Base-by-base conservation (phyloP, 2,888 invertebrate genomes). In the Lydus trimaculatus region DNA sequence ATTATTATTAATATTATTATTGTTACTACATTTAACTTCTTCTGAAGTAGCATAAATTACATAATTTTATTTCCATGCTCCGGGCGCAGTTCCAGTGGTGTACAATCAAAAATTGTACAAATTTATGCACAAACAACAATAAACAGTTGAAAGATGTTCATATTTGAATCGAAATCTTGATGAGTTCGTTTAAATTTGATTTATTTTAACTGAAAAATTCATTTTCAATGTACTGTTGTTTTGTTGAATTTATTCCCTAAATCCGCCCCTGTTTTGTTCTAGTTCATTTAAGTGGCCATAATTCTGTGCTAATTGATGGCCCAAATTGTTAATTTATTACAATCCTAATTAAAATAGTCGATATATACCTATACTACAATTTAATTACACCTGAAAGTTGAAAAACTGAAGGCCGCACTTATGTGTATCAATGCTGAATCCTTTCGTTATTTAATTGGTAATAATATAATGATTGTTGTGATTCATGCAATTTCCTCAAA, bases 401-500 rank as follows among this genome's bases (percentile, higher is more conserved):
- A 17, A 43, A 43, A 43, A 17, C 17, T 17, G 43, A 43, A 43
- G 43, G 43, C 43, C 43, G 8, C 11, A n/a, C 11, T 0, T 17
- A 11, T 33, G 33, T 33, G 4, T 28, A 28, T 28, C 28, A 28
- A 28, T 28, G 28, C n/a, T n/a, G n/a, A n/a, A 33, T 33, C 33
- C 33, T 33, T 33, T 33, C 33, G 33, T 33, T 33, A 7, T 33
- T 33, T 33, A 33, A 33, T 33, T 33, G 33, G 33, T 11, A 33
- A 7, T 33, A 33, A 33, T 43, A 7, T 33, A 33, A 33, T 43
- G 8, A 43, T 43, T 43, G 33, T 33, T 17, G 8, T 43, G 43
- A 43, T n/a, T 43, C 43, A 43, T 70, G 70, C 62, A 66, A 70
- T 64, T 70, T 70, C 70, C 70, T 70, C 31, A 66, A 70, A 56